Evolutionary conservation across 2,113 vertebrate species (phyloP), one percentile per base, ranked within the genome.

Genomic region (Clarias batrachus): DNA sequence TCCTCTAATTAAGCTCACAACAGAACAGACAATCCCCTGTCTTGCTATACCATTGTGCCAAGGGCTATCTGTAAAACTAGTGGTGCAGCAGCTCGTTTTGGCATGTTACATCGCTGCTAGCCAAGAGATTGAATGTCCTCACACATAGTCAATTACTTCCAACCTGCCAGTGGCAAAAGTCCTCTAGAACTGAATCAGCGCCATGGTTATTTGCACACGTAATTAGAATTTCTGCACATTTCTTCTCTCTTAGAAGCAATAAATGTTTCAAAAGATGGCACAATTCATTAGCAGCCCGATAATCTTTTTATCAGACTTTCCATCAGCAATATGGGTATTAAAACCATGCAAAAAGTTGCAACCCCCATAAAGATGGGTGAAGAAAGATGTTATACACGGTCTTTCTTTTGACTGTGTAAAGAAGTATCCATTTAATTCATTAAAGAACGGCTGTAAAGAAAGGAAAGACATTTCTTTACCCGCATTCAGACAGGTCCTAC

Each of bases 1-100:
- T 52, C 73, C 76, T 87, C 84, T 82, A 90, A 87, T 91, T 90
- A 90, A 87, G 57, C 84, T 71, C 41, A 83, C 87, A 86, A 62
- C 85, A 56, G 78, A 86, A 86, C 60, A 70, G 30, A 86, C 65
- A 87, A 84, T 41, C 77, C 71, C 74, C 57, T 79, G 76, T 56
- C 81, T 81, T 3, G 82, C 68, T 68, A 80, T 85, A 70, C 80
- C 66, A 37, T 57, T 79, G 56, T 87, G 87, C 89, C 88, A 82
- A 41, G 25, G 88, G 89, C 84, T 83, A 82, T 81, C 84, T 87
- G 86, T 83, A 83, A 86, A 87, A 83, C 89, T 70, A 78, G 83
- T 82, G 30, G 66, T 78, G 86, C 81, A 82, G 81, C 62, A 84
- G 70, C 56, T 71, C 57, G 60, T 90, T 71, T 86, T 84, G 81